A percentile compares a stretch with the other conserved stretches of the same genome.
Evolutionary conservation across 64 coral and sea anemone species (phyloP).

Genomic region (Dendronephthya gigantea): DNA sequence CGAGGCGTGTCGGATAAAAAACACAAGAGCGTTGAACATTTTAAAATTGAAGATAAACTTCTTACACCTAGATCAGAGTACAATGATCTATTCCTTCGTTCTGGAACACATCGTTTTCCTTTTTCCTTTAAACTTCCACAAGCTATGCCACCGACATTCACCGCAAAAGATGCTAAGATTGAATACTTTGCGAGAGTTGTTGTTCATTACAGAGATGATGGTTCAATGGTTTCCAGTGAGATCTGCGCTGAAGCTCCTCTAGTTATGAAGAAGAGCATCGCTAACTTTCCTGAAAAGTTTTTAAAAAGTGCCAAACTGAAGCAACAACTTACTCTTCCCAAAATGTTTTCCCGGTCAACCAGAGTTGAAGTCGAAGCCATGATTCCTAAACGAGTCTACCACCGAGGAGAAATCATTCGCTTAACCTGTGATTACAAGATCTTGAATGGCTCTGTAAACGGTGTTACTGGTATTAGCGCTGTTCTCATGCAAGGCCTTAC

Average conservation of each 20-base stretch:
- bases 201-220: slow-evolving; percentile 8
- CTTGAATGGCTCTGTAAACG: neutral
- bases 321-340: neutral
- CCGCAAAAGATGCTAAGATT: neutral
- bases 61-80: slow-evolving; percentile 3
- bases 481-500: neutral
- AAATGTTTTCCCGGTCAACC: neutral
- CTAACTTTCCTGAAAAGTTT: neutral
- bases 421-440: neutral
- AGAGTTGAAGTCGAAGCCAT: neutral
- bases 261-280: neutral
- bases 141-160: neutral
- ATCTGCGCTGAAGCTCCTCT: neutral
- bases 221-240: neutral
- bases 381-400: neutral
- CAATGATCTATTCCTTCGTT: slow-evolving; percentile 3
- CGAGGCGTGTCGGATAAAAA: neutral
- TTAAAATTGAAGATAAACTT: slow-evolving; percentile 5
- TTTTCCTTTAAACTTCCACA: neutral
- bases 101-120: neutral
- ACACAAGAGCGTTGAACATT: neutral
- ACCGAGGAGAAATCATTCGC: neutral
- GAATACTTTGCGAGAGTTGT: slow-evolving; percentile 2
- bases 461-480: neutral
- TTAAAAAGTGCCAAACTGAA: neutral